Evolutionary conservation across 2,888 invertebrate genomes (phyloP).

Genomic region (Thecocarcelia acutangulata): DNA sequence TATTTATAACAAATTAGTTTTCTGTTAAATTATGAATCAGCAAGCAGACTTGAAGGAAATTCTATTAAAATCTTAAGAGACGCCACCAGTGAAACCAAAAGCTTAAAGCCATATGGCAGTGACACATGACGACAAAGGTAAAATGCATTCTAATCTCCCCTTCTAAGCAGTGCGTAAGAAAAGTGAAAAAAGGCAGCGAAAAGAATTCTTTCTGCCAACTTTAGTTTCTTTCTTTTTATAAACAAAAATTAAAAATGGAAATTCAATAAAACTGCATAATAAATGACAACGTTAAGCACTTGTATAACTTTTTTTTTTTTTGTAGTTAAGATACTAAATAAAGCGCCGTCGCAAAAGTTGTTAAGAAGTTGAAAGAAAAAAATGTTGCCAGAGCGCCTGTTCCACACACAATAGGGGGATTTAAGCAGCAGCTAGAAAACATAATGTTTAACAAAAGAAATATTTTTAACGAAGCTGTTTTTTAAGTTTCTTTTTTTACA

Average conservation of each 20-base stretch:
- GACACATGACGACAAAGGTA: conserved; percentile 53
- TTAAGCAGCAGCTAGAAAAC: conserved; percentile 12
- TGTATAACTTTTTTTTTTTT: conserved; percentile 30
- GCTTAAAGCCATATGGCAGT: conserved; percentile 36
- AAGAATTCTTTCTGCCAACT: neutral
- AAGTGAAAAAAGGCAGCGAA: neutral
- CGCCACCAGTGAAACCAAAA: conserved; percentile 27
- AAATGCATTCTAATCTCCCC: neutral
- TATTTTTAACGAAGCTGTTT: conserved; percentile 11
- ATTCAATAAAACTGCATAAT: conserved; percentile 77
- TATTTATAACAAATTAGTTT: conserved; percentile 56
- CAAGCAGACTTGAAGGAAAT: conserved; percentile 14
- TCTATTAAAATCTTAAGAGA: conserved; percentile 47
- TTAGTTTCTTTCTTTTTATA: neutral
- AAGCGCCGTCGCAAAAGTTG: conserved; percentile 39
- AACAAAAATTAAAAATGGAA: conserved; percentile 74
- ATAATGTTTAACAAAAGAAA: conserved; percentile 38
- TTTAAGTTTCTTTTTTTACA: neutral
- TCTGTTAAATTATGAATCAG: neutral
- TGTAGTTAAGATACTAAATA: conserved; percentile 41
- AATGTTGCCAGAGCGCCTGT: conserved; percentile 38
- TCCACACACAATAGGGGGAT: conserved; percentile 6
- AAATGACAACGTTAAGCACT: conserved; percentile 73
- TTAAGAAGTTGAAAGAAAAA: conserved; percentile 4
- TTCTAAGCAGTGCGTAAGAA: neutral